Base-by-base conservation (phyloP, 2,888 invertebrate species). In the Napeogenes inachia region DNA sequence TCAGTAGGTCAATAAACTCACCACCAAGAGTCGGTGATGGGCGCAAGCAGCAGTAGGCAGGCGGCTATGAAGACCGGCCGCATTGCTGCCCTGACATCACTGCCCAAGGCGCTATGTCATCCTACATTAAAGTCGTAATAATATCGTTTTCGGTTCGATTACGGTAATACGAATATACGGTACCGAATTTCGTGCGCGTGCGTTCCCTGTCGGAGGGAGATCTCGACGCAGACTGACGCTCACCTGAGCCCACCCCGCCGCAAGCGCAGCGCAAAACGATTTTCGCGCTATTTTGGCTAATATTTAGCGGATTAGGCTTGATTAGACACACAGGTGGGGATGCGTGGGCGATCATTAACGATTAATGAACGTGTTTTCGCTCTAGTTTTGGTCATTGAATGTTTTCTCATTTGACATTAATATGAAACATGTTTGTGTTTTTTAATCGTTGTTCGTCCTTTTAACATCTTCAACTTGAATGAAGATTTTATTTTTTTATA, bases 21-120 rank as follows among this genome's bases (percentile, higher is more conserved):
- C 96, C 96, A 96, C 93, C 95, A 95, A 84, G 95, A 94, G 87
- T 95, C 95, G 87, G 95, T 95, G 92, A 95, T 94, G 91, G 96
- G 96, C 92, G 95, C 95, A 92, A 96, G 94, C 90, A 96, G 93
- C 92, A 95, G 93, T 85, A 96, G 92, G 91, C 95, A 95, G 85
- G 95, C 93, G 90, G 95, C 94, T 92, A 95, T 94, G 91, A 95
- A 93, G 90, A 95, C 93, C 86, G 94, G 93, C 92, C 94, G 94
- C 93, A 95, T 94, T 73, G 81, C 86, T 80, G 78, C 79, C 69
- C 73, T 78, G 80, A 81, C 88, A 89, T 89, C 89, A 91, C 91
- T 89, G 84, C 83, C 75, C 75, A 72, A 71, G 72, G 71, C 76
- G 74, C 70, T 69, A 76, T 30, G 50, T 10, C 50, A 50, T 50